These are phyloP conservation scores for Rousettus leschenaultii DNA, from an alignment of 2,113 vertebrate genomes.

Conservation along the genomic window DNA sequence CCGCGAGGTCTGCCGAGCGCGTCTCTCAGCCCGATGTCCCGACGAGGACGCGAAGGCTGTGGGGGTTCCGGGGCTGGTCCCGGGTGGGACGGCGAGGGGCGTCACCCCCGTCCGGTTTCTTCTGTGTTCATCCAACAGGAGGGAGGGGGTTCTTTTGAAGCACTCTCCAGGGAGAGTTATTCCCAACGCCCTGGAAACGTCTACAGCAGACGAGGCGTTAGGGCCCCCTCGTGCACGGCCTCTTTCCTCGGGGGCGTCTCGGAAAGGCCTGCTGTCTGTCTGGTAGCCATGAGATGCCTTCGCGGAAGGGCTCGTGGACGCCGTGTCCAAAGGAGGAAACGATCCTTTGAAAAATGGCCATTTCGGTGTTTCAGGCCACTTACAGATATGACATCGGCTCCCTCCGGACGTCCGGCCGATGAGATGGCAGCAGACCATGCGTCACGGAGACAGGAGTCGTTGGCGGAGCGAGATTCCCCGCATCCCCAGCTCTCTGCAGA, in stretches of 20 bases:
- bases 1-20: not conserved
- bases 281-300: not conserved
- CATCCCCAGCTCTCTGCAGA: not conserved
- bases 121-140: not conserved
- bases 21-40: not conserved
- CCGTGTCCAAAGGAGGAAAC: not conserved
- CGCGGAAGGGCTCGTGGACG: not conserved
- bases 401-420: constrained; percentile 8
- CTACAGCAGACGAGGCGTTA: not conserved
- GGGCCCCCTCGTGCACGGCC: not conserved
- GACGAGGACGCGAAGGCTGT: not conserved
- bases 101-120: not conserved
- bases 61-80: not conserved
- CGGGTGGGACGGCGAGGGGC: not conserved
- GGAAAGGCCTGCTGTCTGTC: not conserved
- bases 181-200: not conserved
- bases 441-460: not conserved
- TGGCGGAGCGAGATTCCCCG: not conserved
- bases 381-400: constrained; percentile 27
- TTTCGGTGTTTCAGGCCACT: constrained; percentile 32
- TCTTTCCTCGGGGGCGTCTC: not conserved
- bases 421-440: not conserved
- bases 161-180: not conserved
- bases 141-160: not conserved
- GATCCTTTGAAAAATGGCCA: constrained; percentile 35